These are phyloP conservation scores for Synergus japonicus DNA, from an alignment of 2,888 invertebrate species.

Conservation along the genomic window DNA sequence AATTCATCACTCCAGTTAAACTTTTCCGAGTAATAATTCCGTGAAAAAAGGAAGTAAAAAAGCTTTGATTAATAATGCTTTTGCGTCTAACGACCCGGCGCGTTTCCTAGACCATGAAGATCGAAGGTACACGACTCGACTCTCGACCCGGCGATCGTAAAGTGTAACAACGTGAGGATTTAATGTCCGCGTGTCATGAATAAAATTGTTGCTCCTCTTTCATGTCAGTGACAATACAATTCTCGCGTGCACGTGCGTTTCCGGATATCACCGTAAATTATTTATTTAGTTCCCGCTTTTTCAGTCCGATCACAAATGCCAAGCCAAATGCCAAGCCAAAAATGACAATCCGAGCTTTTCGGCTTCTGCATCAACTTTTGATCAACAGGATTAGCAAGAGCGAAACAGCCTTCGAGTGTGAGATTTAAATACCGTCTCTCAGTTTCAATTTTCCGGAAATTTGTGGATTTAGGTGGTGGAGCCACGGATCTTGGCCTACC, in stretches of 20 bases:
- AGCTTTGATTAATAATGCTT: constrained; percentile 4
- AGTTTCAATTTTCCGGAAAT: constrained; percentile 17
- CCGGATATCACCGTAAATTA: background rate
- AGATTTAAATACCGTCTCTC: constrained; percentile 26
- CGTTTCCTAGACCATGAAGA: constrained; percentile 28
- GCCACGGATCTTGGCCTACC: background rate
- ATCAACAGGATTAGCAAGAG: background rate
- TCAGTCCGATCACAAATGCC: background rate
- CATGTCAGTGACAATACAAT: background rate
- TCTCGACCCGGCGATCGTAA: constrained; percentile 33
- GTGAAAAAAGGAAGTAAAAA: background rate
- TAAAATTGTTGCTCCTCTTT: constrained; percentile 30
- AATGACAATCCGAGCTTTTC: background rate
- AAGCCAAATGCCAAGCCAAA: background rate
- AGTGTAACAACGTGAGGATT: background rate
- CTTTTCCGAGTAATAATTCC: background rate
- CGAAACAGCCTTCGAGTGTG: background rate
- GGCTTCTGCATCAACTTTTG: background rate
- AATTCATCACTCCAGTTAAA: constrained; percentile 9
- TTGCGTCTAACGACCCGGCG: background rate
- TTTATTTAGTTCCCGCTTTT: background rate
- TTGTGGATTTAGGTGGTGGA: background rate
- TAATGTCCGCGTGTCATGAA: constrained; percentile 37
- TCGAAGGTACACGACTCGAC: constrained; percentile 19
- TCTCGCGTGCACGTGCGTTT: constrained; percentile 1